Evolutionary conservation across 37 sponge, comb jelly and placozoan species (phyloP), one percentile per base, ranked within the genome.

Genomic region (Geodia barretti): DNA sequence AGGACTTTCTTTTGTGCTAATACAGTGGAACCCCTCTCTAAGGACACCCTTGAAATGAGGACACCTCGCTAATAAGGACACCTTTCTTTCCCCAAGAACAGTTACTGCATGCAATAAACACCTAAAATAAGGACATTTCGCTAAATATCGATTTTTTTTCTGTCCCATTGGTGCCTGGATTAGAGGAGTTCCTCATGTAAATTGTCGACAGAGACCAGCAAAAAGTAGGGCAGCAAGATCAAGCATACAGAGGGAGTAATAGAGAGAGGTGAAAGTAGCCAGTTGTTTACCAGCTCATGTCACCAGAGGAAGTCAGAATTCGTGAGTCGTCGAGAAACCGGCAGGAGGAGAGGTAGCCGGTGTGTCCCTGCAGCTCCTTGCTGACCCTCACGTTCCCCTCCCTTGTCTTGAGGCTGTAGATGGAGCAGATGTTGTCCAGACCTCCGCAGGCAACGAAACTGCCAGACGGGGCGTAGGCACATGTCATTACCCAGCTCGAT

Each of bases 401-500:
- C 60, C 94, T 62, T 19, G 95, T 98, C 75, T 88, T 93, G 68
- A 98, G 84, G 59, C 92, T 98, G 83, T 98, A 98, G 77, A 98
- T 95, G 70, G 96, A 92, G 83, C 98, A 98, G 79, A 95, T 86
- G 75, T 98, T 98, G 79, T 98, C 98, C 76, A 98, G 84, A 24
- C 98, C 98, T 39, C 98, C 95, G 69, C 97, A 97, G 8, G 97
- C 95, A 7, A 94, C 97, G 62, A 87, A 95, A 73, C 82, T 94
- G 3, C 95, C 95, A 42, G 94, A 88, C 0, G 96, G 98, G 30
- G 98, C 91, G 69, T 98, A 98, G 1, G 98, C 96, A 88, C 98
- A 98, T 28, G 96, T 95, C 98, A 98, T 98, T 24, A 98, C 98
- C 98, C 98, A 98, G 82, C 96, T 95, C 32, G 96, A 95, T 34